Evolutionary conservation across 2,797 vertebrate species (phyloP).

Genomic region (Peromyscus nudipes): DNA sequence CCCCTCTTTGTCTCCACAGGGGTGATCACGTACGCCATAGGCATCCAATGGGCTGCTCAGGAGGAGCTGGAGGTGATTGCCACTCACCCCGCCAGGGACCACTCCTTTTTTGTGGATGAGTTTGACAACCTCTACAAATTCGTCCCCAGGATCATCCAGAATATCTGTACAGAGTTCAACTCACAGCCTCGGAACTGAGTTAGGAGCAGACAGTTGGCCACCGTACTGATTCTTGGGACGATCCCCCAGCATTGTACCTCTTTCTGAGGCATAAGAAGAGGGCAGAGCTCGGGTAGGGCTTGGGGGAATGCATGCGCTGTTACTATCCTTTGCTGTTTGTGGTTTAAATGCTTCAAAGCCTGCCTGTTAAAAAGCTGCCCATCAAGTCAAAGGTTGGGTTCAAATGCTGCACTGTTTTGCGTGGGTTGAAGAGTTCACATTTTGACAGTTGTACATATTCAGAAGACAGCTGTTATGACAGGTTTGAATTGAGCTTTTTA

Average conservation of each 20-base stretch:
- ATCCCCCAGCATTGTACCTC: not conserved
- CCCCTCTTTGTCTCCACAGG: constrained; percentile 87
- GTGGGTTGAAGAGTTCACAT: not conserved
- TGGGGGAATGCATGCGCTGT: not conserved
- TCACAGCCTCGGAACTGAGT: constrained; percentile 97
- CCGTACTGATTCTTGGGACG: constrained; percentile 47
- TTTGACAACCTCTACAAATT: constrained; percentile 96
- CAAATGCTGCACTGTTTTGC: not conserved
- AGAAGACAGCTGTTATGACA: not conserved
- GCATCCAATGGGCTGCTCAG: constrained; percentile 97
- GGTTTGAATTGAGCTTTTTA: constrained; percentile 11
- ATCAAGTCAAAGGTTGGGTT: not conserved
- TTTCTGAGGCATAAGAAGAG: not conserved
- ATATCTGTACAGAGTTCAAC: constrained; percentile 99
- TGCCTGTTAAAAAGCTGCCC: constrained; percentile 49
- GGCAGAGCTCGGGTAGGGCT: constrained; percentile 35
- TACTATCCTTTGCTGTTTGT: not conserved
- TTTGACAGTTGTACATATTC: constrained; percentile 42
- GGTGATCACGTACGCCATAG: constrained; percentile 96
- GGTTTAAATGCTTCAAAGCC: constrained; percentile 67
- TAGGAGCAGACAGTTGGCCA: not conserved
- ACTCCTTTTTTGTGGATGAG: constrained; percentile 98
- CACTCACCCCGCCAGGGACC: constrained; percentile 95
- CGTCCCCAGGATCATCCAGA: constrained; percentile 95
- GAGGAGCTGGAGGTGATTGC: constrained; percentile 98